These are phyloP conservation scores for Boloria selene DNA, from an alignment of 2,888 invertebrate species.

Conservation along the genomic window DNA sequence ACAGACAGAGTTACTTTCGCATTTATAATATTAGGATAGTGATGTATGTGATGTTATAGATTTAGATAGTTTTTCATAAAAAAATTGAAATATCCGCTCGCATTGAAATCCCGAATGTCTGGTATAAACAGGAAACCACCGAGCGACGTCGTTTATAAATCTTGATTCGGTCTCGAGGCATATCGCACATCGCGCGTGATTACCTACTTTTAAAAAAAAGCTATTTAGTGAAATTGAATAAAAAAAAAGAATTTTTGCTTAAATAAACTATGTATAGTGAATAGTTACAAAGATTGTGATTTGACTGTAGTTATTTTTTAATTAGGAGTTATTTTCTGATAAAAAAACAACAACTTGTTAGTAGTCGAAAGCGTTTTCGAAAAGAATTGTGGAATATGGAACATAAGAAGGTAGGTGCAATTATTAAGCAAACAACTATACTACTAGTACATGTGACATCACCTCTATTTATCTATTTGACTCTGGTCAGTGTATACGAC, in stretches of 20 bases:
- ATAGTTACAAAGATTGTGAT: too few relatives aligned
- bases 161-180: slow-evolving; percentile 49
- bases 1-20: too few relatives aligned
- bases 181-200: slow-evolving; percentile 38
- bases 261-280: too few relatives aligned
- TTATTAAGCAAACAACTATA: not conserved
- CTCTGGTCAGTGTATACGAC: too few relatives aligned
- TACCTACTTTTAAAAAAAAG: not conserved
- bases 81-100: slow-evolving; percentile 9
- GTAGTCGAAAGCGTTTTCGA: too few relatives aligned
- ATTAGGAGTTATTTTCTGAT: too few relatives aligned
- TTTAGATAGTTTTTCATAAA: slow-evolving; percentile 1
- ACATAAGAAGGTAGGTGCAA: slow-evolving; percentile 12
- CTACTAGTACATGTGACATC: not conserved
- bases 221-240: too few relatives aligned
- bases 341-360: not conserved
- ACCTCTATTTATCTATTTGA: not conserved
- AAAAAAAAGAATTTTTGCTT: too few relatives aligned
- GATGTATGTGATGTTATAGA: too few relatives aligned
- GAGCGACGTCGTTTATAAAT: slow-evolving; percentile 57
- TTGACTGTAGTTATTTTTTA: too few relatives aligned
- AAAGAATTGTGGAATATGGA: slow-evolving; percentile 6
- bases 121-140: slow-evolving; percentile 60
- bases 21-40: too few relatives aligned
- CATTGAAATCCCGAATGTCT: slow-evolving; percentile 20